Base-by-base conservation (phyloP, 2,888 invertebrate species). In the Athalia rosae region DNA sequence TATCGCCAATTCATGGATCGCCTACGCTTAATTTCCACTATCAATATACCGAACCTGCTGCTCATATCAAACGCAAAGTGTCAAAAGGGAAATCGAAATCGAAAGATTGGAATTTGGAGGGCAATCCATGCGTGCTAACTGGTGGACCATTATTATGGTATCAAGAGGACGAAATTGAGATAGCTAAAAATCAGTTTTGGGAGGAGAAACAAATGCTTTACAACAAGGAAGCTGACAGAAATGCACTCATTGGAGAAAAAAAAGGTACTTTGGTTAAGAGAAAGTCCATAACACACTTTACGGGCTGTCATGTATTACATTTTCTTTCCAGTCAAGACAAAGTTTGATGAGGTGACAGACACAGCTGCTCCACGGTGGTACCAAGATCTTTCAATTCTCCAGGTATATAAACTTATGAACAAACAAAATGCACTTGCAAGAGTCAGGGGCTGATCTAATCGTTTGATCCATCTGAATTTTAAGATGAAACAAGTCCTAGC, bases 401-500 rank as follows among this genome's bases (percentile, higher is more conserved):
- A 87, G 82, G 87, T 87, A 80, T 69, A 69, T 76, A 71, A 74
- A 8, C 76, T 43, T 3, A 41, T 47, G 11, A 3, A 66, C 28
- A 28, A 28, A 28, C 28, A 28, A 28, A 28, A 28, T 28, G 48
- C 41, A 28, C n/a, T 58, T 43, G 71, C 9, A 41, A 28, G 11
- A 45, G 9, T 71, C n/a, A 43, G n/a, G 43, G 7, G 69, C 53
- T 53, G 53, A 43, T 58, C 4, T 9, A 76, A 77, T 69, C 4
- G 50, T 59, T 73, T 74, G 58, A 13, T 28, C 0, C 0, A 41
- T 45, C 13, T 50, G 9, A 50, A 28, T 4, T 3, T 5, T 6
- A 77, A 89, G 89, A 82, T 88, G 79, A 76, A 81, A 15, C 77
- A 83, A 76, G 80, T 89, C 67, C 84, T 84, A 73, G 80, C 80